Evolutionary conservation across 2,888 invertebrate species (phyloP).

Genomic region (Pyrrhopygopsis socrates): DNA sequence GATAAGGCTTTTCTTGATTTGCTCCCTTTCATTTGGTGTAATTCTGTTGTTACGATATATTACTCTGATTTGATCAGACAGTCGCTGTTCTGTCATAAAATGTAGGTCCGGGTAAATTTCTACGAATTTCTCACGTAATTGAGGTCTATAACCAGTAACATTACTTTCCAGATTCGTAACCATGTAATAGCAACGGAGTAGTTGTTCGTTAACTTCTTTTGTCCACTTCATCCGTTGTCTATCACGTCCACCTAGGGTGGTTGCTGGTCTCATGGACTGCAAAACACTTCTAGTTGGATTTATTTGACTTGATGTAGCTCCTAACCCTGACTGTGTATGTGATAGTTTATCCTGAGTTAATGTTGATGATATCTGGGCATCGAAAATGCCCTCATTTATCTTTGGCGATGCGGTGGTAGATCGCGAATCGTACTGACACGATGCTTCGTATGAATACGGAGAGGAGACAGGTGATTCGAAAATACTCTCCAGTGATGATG

Average conservation of each 20-base stretch:
- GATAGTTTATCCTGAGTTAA: neutral
- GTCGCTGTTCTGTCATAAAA: neutral
- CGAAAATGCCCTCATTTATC: no score
- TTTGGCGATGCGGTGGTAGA: neutral
- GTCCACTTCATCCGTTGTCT: constrained; percentile 40
- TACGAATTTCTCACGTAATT: neutral
- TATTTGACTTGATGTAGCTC: neutral
- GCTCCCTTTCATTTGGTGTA: neutral
- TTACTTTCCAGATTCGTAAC: neutral
- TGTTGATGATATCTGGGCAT: neutral
- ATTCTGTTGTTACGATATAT: neutral
- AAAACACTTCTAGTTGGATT: constrained; percentile 24
- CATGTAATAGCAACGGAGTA: constrained; percentile 33
- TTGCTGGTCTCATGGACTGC: constrained; percentile 18
- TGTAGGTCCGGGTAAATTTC: neutral
- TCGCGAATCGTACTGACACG: neutral
- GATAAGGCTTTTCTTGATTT: neutral
- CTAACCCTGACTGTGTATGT: neutral
- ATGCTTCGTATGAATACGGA: neutral
- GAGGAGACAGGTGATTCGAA: neutral
- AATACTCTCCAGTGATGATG: neutral
- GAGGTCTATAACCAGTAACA: neutral
- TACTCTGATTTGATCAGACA: neutral
- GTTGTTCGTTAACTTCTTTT: constrained; percentile 1
- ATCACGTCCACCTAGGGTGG: constrained; percentile 18